Evolutionary conservation across 2,888 invertebrate genomes (phyloP).

Genomic region (Aromia moschata): DNA sequence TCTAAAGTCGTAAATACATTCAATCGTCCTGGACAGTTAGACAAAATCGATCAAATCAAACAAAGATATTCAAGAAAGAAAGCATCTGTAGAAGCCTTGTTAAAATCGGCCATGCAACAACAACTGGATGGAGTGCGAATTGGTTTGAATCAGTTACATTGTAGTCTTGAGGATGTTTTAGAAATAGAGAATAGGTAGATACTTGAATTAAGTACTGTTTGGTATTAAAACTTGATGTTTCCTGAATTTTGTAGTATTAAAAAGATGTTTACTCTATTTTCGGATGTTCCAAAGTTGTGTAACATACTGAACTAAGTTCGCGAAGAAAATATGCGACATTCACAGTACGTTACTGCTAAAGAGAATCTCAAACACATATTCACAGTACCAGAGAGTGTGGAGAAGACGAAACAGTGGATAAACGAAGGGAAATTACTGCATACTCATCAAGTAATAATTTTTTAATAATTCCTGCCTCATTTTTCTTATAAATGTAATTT

Average conservation of each 20-base stretch:
- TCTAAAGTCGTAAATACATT: slow-evolving; percentile 92
- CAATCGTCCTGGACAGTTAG: slow-evolving; percentile 94
- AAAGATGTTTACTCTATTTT: slow-evolving; percentile 79
- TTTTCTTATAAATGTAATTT: slow-evolving; percentile 45
- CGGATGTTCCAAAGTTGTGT: slow-evolving; percentile 80
- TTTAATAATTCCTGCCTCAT: neutral
- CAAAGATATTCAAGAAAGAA: slow-evolving; percentile 79
- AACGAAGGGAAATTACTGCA: slow-evolving; percentile 93
- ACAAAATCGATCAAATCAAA: slow-evolving; percentile 86
- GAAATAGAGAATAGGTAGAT: slow-evolving; percentile 71
- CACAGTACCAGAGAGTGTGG: slow-evolving; percentile 95
- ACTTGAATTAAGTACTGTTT: slow-evolving; percentile 30
- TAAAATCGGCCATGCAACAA: slow-evolving; percentile 98
- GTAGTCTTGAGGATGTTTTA: slow-evolving; percentile 85
- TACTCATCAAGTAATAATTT: slow-evolving; percentile 81
- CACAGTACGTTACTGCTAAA: slow-evolving; percentile 97
- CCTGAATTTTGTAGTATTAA: slow-evolving; percentile 73
- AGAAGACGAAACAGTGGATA: slow-evolving; percentile 93
- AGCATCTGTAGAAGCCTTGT: slow-evolving; percentile 90
- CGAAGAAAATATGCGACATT: slow-evolving; percentile 93
- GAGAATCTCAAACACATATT: slow-evolving; percentile 98
- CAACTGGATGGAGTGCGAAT: slow-evolving; percentile 96
- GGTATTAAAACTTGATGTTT: neutral
- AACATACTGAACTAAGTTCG: slow-evolving; percentile 84
- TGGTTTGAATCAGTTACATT: slow-evolving; percentile 89